Evolutionary conservation across 2,113 vertebrate genomes (phyloP).

Genomic region (Crocuta crocuta): DNA sequence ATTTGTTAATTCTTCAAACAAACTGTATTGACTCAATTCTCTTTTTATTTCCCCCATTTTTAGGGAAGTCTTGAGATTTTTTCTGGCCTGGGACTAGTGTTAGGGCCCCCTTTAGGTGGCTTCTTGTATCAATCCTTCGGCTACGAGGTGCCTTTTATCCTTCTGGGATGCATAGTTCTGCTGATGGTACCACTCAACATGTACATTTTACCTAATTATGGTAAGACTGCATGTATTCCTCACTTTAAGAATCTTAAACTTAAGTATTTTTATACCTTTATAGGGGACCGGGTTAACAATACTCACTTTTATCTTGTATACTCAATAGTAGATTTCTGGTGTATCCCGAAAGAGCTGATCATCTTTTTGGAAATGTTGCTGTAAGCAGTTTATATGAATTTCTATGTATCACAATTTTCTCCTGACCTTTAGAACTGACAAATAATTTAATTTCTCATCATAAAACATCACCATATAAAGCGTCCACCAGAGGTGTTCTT

Average conservation of each 20-base stretch:
- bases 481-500: background rate
- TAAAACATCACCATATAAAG: background rate
- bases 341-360: background rate
- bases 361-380: background rate
- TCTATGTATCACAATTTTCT: background rate
- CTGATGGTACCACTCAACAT: slow-evolving; percentile 94
- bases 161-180: slow-evolving; percentile 92
- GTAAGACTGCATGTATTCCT: slow-evolving; percentile 83
- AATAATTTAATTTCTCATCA: background rate
- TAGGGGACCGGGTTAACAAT: background rate
- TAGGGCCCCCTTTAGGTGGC: slow-evolving; percentile 96
- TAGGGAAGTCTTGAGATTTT: slow-evolving; percentile 97
- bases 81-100: slow-evolving; percentile 92
- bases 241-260: background rate
- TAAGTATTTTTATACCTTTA: slow-evolving; percentile 35
- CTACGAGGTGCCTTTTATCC: slow-evolving; percentile 94
- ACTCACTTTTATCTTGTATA: background rate
- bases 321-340: background rate
- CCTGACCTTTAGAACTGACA: background rate
- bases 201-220: slow-evolving; percentile 91
- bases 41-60: background rate
- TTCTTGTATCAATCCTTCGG: slow-evolving; percentile 95
- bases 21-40: slow-evolving; percentile 4
- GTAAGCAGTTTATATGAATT: background rate
- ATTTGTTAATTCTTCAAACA: background rate